A percentile compares a stretch with the other conserved stretches of the same genome.
Conservation (phyloP, 1,140 invertebrate genomes). For the Drosophila biarmipes region DNA sequence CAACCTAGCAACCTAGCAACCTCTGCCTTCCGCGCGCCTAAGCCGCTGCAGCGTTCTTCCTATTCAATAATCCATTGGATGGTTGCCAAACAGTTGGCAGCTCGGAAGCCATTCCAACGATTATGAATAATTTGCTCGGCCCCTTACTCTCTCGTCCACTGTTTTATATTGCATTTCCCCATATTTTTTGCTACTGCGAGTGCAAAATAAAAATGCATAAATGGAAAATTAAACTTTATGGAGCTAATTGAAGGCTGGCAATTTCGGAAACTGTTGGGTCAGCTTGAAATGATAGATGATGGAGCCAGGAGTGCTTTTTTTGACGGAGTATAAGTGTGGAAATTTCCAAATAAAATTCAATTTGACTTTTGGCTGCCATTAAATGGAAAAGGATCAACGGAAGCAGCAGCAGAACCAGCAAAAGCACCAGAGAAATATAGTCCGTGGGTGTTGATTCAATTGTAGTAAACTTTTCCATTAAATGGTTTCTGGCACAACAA, state of each 20-base stretch:
- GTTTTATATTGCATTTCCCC: conserved; percentile 11
- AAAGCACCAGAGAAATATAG: conserved; percentile 21
- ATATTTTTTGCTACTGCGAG: conserved; percentile 16
- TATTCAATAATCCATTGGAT: conserved; percentile 67
- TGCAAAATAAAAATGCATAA: conserved; percentile 69
- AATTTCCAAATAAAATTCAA: conserved; percentile 57
- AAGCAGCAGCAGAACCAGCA: conserved; percentile 18
- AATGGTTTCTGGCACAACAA: conserved; percentile 46
- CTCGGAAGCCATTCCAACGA: conserved; percentile 68
- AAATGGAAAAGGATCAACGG: conserved; percentile 51
- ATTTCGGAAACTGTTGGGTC: conserved; percentile 47
- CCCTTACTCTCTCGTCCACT: neutral
- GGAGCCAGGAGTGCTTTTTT: conserved; percentile 17
- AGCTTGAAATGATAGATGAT: conserved; percentile 60
- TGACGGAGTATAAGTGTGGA: conserved; percentile 16
- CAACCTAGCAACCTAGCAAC: neutral
- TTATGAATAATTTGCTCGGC: conserved; percentile 67
- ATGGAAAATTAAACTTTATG: conserved; percentile 76
- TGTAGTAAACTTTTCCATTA: conserved; percentile 51
- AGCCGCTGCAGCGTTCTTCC: conserved; percentile 16
- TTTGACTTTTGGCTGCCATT: conserved; percentile 66
- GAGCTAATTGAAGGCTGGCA: conserved; percentile 69
- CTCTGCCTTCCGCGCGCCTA: neutral
- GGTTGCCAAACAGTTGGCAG: conserved; percentile 64
- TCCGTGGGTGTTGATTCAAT: conserved; percentile 61